Evolutionary conservation across 2,888 invertebrate genomes (phyloP).

Genomic region (Leptinotarsa peninsularis): DNA sequence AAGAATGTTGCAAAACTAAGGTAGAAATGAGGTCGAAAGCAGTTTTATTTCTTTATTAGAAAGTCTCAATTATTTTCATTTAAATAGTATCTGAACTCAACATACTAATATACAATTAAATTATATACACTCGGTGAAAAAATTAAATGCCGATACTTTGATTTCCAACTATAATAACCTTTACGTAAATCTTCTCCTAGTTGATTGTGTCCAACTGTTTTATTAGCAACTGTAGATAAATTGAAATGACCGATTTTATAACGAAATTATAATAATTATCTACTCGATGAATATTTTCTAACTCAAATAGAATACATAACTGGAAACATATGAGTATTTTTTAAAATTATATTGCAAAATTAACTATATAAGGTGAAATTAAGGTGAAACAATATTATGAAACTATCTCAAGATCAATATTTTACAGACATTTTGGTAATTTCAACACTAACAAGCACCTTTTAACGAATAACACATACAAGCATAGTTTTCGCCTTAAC

Average conservation of each 20-base stretch:
- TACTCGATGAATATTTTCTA: not conserved
- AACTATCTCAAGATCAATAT: not conserved
- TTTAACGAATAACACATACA: conserved; percentile 3
- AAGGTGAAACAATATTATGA: not conserved
- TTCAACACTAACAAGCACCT: conserved; percentile 1
- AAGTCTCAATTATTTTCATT: too few relatives aligned
- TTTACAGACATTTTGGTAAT: not conserved
- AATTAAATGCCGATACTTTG: not conserved
- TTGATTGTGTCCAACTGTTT: too few relatives aligned
- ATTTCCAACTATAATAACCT: not conserved
- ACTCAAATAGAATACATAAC: not conserved
- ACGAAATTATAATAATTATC: not conserved
- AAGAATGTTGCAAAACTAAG: not conserved
- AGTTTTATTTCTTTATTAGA: too few relatives aligned
- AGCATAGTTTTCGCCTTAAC: conserved; percentile 5
- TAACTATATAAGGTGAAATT: not conserved
- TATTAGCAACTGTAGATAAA: too few relatives aligned
- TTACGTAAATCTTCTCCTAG: too few relatives aligned
- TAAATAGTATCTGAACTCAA: too few relatives aligned
- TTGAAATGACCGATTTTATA: too few relatives aligned
- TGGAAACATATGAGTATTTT: not conserved
- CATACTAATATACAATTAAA: too few relatives aligned
- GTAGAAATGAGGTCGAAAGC: too few relatives aligned
- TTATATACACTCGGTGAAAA: too few relatives aligned
- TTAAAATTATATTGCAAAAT: not conserved